Percentiles rank a stretch among this genome's conserved stretches.
Conservation (phyloP, 2,113 vertebrate genomes). For the Myocastor coypus region DNA sequence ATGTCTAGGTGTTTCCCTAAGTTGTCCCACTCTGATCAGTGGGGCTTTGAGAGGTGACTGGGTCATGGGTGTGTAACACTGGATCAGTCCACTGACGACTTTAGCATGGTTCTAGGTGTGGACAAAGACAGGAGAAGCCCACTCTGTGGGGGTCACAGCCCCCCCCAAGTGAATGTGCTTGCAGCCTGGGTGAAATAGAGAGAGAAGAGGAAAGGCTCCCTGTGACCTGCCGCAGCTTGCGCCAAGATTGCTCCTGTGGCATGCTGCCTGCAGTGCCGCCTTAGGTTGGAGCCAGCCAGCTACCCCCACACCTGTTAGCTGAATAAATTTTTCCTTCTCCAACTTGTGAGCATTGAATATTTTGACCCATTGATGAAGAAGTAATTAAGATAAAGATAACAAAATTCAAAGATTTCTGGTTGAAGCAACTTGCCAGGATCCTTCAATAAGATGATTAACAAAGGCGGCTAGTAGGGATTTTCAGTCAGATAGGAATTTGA, state of each 20-base stretch:
- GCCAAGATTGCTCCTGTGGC: neutral
- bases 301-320: neutral
- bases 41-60: neutral
- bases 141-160: neutral
- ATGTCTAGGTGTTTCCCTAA: neutral
- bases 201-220: neutral
- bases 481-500: neutral
- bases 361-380: neutral
- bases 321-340: neutral
- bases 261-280: too few relatives aligned
- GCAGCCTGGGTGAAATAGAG: neutral
- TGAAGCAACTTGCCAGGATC: neutral
- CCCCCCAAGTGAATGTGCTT: neutral
- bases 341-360: neutral
- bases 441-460: too few relatives aligned
- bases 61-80: neutral
- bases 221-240: too few relatives aligned
- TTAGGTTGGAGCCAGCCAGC: neutral
- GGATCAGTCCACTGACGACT: neutral
- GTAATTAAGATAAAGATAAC: neutral
- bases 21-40: neutral
- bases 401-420: neutral
- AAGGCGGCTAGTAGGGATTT: neutral
- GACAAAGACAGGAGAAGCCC: neutral
- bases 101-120: neutral